These are phyloP conservation scores for Tineola bisselliella DNA, from an alignment of 2,888 invertebrate species.

Conservation along the genomic window DNA sequence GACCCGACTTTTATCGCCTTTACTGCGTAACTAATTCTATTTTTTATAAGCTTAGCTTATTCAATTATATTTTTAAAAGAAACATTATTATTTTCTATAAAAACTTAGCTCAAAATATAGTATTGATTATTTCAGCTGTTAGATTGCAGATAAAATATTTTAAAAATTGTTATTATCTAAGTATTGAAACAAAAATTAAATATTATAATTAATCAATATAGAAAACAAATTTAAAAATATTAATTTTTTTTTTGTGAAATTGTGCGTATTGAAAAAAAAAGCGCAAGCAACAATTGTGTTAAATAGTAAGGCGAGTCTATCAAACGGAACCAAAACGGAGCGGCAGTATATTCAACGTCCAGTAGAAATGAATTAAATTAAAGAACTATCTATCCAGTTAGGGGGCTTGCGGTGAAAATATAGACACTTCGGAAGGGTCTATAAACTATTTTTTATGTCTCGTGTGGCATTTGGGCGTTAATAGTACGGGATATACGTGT, in stretches of 20 bases:
- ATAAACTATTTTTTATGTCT: constrained; percentile 12
- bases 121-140: too few species aligned
- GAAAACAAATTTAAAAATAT: too few species aligned
- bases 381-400: constrained; percentile 29
- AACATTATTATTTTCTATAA: too few species aligned
- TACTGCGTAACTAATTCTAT: constrained; percentile 5
- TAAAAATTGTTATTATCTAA: too few species aligned
- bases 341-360: constrained; percentile 32
- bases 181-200: too few species aligned
- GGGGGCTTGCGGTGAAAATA: constrained; percentile 21
- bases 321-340: constrained; percentile 20
- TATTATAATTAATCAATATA: too few species aligned
- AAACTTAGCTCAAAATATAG: too few species aligned
- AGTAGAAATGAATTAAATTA: constrained; percentile 30
- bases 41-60: not conserved
- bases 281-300: not conserved
- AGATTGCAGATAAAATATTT: too few species aligned
- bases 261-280: too few species aligned
- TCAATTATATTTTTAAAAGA: not conserved
- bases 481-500: not conserved
- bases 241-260: too few species aligned
- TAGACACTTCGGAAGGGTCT: not conserved
- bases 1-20: not conserved
- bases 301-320: constrained; percentile 2
- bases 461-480: not conserved